Percentiles rank a stretch among this genome's conserved stretches.
Conservation (phyloP, 1,140 invertebrate species). For the Trachelipus rathkii region DNA sequence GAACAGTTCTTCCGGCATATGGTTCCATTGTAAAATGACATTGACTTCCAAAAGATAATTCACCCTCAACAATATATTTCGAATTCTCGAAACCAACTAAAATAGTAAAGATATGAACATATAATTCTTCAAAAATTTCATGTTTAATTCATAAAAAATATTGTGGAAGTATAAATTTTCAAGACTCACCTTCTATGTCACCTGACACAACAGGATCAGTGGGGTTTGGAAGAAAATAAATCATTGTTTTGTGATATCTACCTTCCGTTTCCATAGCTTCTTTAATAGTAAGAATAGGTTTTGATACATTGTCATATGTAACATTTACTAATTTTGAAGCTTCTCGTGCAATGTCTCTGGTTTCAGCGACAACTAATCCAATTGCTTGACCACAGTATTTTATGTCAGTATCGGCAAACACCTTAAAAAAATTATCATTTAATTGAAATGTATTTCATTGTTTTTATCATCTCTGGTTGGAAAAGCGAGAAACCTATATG, state of each 20-base stretch:
- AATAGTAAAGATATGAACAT: too few relatives aligned
- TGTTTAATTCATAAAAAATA: too few relatives aligned
- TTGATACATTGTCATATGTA: conserved; percentile 49
- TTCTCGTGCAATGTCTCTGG: conserved; percentile 50
- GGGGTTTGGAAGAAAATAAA: too few relatives aligned
- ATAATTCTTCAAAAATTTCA: too few relatives aligned
- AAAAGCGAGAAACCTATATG: too few relatives aligned
- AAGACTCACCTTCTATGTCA: too few relatives aligned
- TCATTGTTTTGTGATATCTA: neutral
- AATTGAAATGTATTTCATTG: too few relatives aligned
- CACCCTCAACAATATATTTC: conserved; percentile 47
- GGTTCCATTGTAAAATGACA: conserved; percentile 54
- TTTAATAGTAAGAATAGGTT: conserved; percentile 53
- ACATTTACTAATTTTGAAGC: conserved; percentile 52
- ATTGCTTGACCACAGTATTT: conserved; percentile 57
- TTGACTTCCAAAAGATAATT: conserved; percentile 51
- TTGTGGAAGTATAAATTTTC: too few relatives aligned
- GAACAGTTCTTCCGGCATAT: conserved; percentile 48
- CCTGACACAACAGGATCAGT: too few relatives aligned
- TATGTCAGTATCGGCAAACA: conserved; percentile 56
- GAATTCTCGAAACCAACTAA: too few relatives aligned
- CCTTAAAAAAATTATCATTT: conserved; percentile 39
- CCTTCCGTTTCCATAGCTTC: conserved; percentile 51
- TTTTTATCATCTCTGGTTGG: too few relatives aligned
- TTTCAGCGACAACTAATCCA: conserved; percentile 52